Base-by-base conservation (phyloP, 2,888 invertebrate genomes). In the Nomada fabriciana region DNA sequence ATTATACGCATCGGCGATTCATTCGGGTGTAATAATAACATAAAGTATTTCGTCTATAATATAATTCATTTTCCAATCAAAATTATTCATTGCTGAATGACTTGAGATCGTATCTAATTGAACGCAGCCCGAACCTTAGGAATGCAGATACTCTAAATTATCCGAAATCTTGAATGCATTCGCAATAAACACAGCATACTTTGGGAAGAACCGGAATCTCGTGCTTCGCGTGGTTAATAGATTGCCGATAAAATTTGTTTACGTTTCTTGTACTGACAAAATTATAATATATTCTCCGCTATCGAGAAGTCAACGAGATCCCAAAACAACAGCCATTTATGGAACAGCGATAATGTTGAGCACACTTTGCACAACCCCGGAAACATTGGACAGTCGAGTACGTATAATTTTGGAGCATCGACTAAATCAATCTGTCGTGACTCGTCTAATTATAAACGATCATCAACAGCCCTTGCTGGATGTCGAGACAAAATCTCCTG, bases 291-390 rank as follows among this genome's bases (percentile, higher is more conserved):
- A 52, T 69, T 36, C 18, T 4, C 20, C 5, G 5, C 0, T 29
- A 47, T n/a, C 47, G 20, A 20, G 20, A 9, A 15, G 13, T 25
- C 15, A 29, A 10, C 15, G 53, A 47, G 53, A 53, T 9, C 25
- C 43, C 2, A 20, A n/a, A 18, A 15, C 23, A 18, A 42, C 42
- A 11, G 13, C 13, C 10, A 20, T 67, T 52, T 60, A 50, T 43
- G 73, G 65, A 65, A 74, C 20, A 23, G 50, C 50, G 68, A 74
- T 75, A 68, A 63, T 50, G 11, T 11, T 4, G 47, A 36, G 20
- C 15, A 55, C 61, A 43, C 50, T 55, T 75, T 57, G 50, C 63
- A 15, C 63, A 64, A 74, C 15, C 61, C 76, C 68, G 78, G 78
- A 79, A 79, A 63, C 61, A 42, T 52, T 15, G 42, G 9, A n/a